Percentiles rank a stretch among this genome's conserved stretches.
phyloP scores from a whole-genome alignment of 1,140 invertebrate genomes.

The Bathynomus jamesi region DNA sequence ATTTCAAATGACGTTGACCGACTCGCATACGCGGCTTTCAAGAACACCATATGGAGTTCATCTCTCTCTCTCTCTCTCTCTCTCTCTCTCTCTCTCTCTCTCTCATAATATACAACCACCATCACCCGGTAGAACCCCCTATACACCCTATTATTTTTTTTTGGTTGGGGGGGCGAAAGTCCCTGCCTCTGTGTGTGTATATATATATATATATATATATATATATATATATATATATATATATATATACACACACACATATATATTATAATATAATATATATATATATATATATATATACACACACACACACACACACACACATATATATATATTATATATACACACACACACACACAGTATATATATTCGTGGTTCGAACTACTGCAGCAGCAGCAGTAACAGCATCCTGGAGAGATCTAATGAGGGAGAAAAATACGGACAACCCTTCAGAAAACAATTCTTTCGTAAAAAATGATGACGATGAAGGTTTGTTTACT shows the following conservation, averaged over 20 bases:
- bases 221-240: background rate
- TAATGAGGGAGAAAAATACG: background rate
- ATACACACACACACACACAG: background rate
- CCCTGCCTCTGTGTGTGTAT: background rate
- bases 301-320: background rate
- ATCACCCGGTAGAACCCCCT: too few relatives aligned
- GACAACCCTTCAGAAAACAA: background rate
- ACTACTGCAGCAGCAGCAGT: too few relatives aligned
- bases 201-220: background rate
- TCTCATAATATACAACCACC: too few relatives aligned
- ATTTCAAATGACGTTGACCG: too few relatives aligned
- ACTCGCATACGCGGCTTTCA: too few relatives aligned
- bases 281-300: background rate
- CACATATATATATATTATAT: background rate
- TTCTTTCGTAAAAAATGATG: too few relatives aligned
- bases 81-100: too few relatives aligned
- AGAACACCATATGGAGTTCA: too few relatives aligned
- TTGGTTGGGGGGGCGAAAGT: too few relatives aligned
- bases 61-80: too few relatives aligned
- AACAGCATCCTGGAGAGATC: background rate
- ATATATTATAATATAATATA: background rate
- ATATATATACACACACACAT: background rate
- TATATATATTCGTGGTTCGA: background rate
- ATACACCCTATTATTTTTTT: too few relatives aligned
- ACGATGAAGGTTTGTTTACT: too few relatives aligned